A percentile compares a stretch with the other conserved stretches of the same genome.
Conservation (phyloP, 2,113 vertebrate genomes). For the Microtus ochrogaster region DNA sequence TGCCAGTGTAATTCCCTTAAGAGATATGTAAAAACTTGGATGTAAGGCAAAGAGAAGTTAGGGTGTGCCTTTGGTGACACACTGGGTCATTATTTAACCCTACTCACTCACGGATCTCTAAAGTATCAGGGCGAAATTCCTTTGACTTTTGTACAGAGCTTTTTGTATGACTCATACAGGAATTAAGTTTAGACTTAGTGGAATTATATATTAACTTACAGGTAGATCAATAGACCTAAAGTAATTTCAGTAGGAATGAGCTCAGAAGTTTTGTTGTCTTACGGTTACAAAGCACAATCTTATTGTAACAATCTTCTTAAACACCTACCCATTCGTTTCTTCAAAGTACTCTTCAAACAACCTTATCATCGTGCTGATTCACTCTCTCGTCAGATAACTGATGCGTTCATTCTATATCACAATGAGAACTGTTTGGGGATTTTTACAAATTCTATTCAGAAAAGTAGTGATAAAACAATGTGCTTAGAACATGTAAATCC, state of each 20-base stretch:
- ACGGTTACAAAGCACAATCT: neutral
- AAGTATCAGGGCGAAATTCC: neutral
- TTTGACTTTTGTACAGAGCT: neutral
- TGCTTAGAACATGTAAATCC: neutral
- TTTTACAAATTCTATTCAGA: constrained; percentile 31
- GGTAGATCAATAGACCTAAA: neutral
- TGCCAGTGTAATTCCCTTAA: neutral
- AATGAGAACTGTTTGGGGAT: neutral
- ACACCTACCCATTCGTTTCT: neutral
- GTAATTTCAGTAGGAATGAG: neutral
- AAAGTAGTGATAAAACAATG: neutral
- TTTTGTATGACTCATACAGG: constrained; percentile 7
- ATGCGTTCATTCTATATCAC: neutral
- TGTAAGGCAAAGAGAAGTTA: neutral
- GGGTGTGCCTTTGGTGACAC: neutral
- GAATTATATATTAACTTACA: neutral
- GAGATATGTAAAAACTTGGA: neutral
- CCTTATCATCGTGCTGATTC: constrained; percentile 3
- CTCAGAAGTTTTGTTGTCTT: neutral
- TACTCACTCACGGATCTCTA: neutral
- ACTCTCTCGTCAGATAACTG: neutral
- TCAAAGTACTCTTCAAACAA: neutral
- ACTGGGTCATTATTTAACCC: neutral
- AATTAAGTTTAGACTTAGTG: constrained; percentile 10
- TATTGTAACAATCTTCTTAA: neutral